phyloP scores from a whole-genome alignment of 1,140 invertebrate genomes.

The Schlechtendalia chinensis region DNA sequence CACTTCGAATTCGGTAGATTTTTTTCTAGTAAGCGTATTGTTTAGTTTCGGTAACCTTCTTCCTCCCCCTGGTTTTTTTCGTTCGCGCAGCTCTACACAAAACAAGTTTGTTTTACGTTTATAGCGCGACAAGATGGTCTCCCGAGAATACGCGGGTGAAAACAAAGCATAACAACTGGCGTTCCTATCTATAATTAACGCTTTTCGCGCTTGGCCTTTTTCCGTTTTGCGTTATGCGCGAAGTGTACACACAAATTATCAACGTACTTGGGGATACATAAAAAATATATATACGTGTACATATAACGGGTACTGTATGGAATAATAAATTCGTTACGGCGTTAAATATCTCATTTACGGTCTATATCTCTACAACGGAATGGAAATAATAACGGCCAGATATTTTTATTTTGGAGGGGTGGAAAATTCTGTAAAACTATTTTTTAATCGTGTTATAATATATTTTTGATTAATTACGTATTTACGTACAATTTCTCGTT shows the following conservation, averaged over 20 bases:
- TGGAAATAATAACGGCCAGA: too few species aligned
- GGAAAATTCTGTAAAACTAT: too few species aligned
- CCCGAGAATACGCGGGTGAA: not conserved
- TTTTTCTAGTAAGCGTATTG: too few species aligned
- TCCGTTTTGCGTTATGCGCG: not conserved
- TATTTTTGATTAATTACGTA: too few species aligned
- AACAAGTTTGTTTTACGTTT: slow-evolving; percentile 39
- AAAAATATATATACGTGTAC: not conserved
- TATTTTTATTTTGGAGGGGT: too few species aligned
- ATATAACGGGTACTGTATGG: not conserved
- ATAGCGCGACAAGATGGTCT: slow-evolving; percentile 26
- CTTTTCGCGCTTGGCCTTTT: slow-evolving; percentile 19
- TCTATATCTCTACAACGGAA: too few species aligned
- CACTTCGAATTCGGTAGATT: too few species aligned
- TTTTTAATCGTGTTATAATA: too few species aligned
- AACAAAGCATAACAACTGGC: slow-evolving; percentile 34
- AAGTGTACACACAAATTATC: not conserved
- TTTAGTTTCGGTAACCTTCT: too few species aligned
- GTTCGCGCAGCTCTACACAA: not conserved
- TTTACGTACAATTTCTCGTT: too few species aligned
- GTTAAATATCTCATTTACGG: slow-evolving; percentile 1
- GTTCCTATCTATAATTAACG: slow-evolving; percentile 45
- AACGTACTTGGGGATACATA: not conserved
- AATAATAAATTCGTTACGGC: not conserved
- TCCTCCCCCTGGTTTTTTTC: too few species aligned